Evolutionary conservation across 2,113 vertebrate species (phyloP), one percentile per base, ranked within the genome.

Genomic region (Sylvia atricapilla): DNA sequence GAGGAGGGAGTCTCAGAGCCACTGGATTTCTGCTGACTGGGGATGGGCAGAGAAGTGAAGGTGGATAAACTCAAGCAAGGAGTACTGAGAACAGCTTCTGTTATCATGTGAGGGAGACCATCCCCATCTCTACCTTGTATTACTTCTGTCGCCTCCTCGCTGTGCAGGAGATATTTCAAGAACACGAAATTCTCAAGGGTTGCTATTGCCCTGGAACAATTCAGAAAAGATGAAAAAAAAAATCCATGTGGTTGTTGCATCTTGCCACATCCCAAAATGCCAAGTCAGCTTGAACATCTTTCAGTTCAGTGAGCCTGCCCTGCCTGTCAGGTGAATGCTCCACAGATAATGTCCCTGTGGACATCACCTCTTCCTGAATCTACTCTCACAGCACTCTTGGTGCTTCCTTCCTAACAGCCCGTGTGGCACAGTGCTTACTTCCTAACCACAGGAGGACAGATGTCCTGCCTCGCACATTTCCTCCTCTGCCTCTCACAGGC

Each of bases 161-260:
- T 62, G 31, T 50, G 19, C 15, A 21, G 13, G 16, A 52, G 23
- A 15, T 80, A 62, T 70, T 87, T 86, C 47, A 78, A 86, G 90
- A 76, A 67, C 31, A 8, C 1, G 2, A 53, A 74, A 47, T 78
- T 84, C 94, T 58, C 46, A 59, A 58, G 41, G 19, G 13, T 79
- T 85, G 18, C 46, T 70, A 1, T 58, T 73, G 49, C 23, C n/a
- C 49, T 73, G 43, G 59, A 77, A 63, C 53, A 37, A 37, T 74
- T 70, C 46, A 59, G 64, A 53, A 73, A 76, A 90, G 43, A 82
- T 39, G 53, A 47, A 75, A 46, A 35, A 41, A 35, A 33, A 69
- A 56, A 21, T 13, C 19, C 35, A 10, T 0, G 0, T n/a, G 31
- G 30, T 30, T 2, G 0, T 33, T 70, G 25, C 49, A 46, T 62